Base-by-base conservation (phyloP, 2,797 vertebrate species). In the Sebastolobus altivelis region DNA sequence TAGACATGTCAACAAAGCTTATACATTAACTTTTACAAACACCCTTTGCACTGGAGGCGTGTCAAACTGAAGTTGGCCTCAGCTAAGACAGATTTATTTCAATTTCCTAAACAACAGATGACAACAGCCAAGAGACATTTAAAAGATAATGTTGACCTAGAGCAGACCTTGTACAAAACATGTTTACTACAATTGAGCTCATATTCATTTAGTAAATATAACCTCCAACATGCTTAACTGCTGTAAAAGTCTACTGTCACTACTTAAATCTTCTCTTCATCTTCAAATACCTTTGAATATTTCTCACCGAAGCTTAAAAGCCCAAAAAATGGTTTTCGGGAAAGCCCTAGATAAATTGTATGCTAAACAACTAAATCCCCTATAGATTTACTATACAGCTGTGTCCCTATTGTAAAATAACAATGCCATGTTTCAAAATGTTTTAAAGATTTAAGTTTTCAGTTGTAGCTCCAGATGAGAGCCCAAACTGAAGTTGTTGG, bases 21-120 rank as follows among this genome's bases (percentile, higher is more conserved):
- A 93, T 6, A 82, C 61, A 93, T 93, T 94, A 94, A 93, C 93
- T 89, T 91, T 77, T 70, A 77, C 77, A 72, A 76, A 81, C 77
- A 81, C 25, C 72, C 90, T 93, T 93, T 93, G 90, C 81, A 89
- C 87, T 43, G 62, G 72, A 79, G 74, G 75, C 6, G 14, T 71
- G 87, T 87, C 70, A 65, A 66, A 63, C 43, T 54, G 4, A 52
- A 43, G 31, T 6, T 8, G 8, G 22, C 49, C 55, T 3, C 10
- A 55, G 66, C 40, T 11, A 5, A 67, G 22, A 55, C 20, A 33
- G 8, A 49, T 40, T 8, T 14, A 29, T 20, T 62, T 49, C 2
- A 37, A 25, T 55, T 74, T 60, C 14, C 6, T 25, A 2, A 70
- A 70, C 29, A 74, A 54, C 1, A 12, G 27, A 6, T 8, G 58